Base-by-base conservation (phyloP, 2,113 vertebrate genomes). In the Phalacrocorax aristotelis region DNA sequence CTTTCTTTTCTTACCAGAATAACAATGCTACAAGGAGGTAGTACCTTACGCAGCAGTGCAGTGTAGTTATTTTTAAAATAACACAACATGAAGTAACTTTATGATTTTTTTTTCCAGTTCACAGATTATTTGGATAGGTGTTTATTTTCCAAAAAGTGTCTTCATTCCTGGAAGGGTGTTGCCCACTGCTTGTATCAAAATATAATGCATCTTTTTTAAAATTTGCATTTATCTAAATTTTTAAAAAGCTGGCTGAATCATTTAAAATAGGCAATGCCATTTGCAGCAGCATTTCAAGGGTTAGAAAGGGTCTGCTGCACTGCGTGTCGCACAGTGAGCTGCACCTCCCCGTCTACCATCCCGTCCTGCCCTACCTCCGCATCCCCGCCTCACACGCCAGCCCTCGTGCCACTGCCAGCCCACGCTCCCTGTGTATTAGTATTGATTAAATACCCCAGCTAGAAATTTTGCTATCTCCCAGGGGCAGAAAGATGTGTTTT, bases 31-130 rank as follows among this genome's bases (percentile, higher is more conserved):
- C 17, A 26, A 42, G 76, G 34, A 77, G 18, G 51, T 12, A 42
- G 6, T 29, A 29, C 21, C 11, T 76, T 34, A 38, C 60, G 51
- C 62, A 83, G 46, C 20, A 3, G 0, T 9, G 48, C 0, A 0
- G 57, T 92, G 52, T 25, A 42, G 51, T 51, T 90, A 62, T 68
- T 87, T 90, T 89, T 80, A 71, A 86, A 93, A 54, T n/a, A 74
- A 65, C 0, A 0, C n/a, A 60, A 44, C 54, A 13, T 0, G 0
- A 60, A 93, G 36, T 44, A 89, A 64, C 23, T 71, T 81, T 1
- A 40, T 44, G 52, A 6, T 22, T 0, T 69, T 52, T 38, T 80
- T 71, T 75, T 23, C 32, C 32, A 40, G 20, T 61, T 92, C 46
- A 81, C 30, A 81, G 40, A 32, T 75, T 78, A 71, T 46, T 51